Percentiles rank a stretch among this genome's conserved stretches.
Evolutionary conservation across 2,113 vertebrate species (phyloP).

Genomic region (Gavia stellata): DNA sequence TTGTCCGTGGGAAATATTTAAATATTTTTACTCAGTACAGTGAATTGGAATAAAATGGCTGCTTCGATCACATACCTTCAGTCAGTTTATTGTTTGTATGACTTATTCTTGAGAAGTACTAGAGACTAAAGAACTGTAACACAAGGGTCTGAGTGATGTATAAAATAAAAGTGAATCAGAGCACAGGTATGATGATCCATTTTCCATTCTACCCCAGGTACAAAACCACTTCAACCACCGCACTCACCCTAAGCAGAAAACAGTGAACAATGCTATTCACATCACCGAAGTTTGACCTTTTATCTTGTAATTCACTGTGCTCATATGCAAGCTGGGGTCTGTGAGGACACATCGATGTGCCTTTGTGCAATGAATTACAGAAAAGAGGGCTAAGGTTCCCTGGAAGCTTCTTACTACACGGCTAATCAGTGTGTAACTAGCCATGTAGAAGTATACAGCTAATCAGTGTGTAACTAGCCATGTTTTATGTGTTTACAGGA

Average conservation of each 20-base stretch:
- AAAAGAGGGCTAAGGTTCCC: background rate
- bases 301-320: background rate
- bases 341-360: background rate
- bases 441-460: background rate
- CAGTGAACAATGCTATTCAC: background rate
- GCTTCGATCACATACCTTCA: background rate
- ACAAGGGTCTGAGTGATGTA: background rate
- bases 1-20: background rate
- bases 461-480: background rate
- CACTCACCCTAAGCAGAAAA: background rate
- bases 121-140: background rate
- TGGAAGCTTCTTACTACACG: background rate
- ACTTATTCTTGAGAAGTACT: constrained; percentile 9
- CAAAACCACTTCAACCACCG: background rate
- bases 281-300: background rate
- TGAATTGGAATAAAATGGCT: background rate
- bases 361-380: background rate
- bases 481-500: background rate
- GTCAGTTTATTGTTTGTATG: background rate
- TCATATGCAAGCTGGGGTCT: background rate
- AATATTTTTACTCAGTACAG: background rate
- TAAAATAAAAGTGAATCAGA: background rate
- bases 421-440: background rate
- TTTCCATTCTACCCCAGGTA: background rate
- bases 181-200: background rate